Percentiles rank a stretch among this genome's conserved stretches.
These are phyloP conservation scores for Arvicola amphibius DNA, from an alignment of 2,797 vertebrate genomes.

Conservation along the genomic window DNA sequence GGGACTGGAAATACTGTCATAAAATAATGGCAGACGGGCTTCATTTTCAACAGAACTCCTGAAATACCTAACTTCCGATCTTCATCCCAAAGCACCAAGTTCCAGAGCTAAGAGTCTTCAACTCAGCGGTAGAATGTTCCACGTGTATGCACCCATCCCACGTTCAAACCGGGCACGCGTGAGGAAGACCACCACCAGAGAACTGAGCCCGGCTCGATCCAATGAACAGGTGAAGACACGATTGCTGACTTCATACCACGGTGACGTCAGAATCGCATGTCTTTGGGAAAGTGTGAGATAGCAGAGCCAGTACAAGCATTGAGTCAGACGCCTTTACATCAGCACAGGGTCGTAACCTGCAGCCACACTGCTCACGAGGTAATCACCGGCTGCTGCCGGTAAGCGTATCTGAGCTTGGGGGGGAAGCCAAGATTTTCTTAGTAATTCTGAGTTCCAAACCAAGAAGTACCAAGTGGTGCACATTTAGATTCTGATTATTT, in stretches of 20 bases:
- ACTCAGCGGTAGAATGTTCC: not conserved
- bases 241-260: not conserved
- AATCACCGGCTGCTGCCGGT: not conserved
- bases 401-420: constrained; percentile 18
- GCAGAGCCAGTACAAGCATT: not conserved
- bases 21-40: constrained; percentile 13
- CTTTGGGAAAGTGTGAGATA: not conserved
- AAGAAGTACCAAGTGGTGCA: constrained; percentile 42
- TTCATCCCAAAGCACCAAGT: not conserved
- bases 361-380: constrained; percentile 18
- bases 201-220: not conserved
- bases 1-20: not conserved
- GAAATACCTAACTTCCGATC: not conserved
- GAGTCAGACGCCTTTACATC: not conserved
- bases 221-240: too few relatives aligned
- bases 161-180: not conserved
- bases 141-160: not conserved
- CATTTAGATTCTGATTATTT: constrained; percentile 6
- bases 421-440: constrained; percentile 42
- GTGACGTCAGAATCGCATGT: not conserved
- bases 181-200: not conserved
- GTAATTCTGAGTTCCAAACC: constrained; percentile 39
- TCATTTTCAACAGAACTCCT: constrained; percentile 10
- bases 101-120: not conserved
- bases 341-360: not conserved